Evolutionary conservation across 2,113 vertebrate species (phyloP), one percentile per base, ranked within the genome.

Genomic region (Nesogale talazaci): DNA sequence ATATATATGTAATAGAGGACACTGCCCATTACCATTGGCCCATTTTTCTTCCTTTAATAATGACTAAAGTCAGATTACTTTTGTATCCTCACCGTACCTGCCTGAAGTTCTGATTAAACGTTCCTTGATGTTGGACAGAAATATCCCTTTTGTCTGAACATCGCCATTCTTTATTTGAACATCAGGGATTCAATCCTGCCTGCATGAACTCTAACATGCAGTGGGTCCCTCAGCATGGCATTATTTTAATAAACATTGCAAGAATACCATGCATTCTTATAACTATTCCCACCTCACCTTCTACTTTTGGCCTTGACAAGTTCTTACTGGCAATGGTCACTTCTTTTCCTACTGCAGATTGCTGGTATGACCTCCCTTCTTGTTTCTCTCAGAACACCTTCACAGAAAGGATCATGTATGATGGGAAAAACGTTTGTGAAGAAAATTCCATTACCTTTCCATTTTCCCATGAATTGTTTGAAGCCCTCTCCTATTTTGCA

Each of bases 181-280:
- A 10, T 57, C 61, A 81, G 75, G 34, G 1, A 63, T 12, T 34
- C 86, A 78, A n/a, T 14, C 38, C 23, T 27, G 10, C 12, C 3
- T 19, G 46, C 57, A 56, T 12, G 31, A 72, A 4, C 36, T 75
- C 57, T n/a, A 6, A 15, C 7, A 31, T 0, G 6, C 83, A 31
- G 0, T 74, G 69, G 36, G 65, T 5, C 27, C 36, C 38, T 2
- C 0, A 22, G 65, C 70, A 36, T 17, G 3, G 1, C 34, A 16
- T 34, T 23, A 69, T 69, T 42, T 89, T 87, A 88, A 25, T 63
- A 81, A 87, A 56, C 23, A 75, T 22, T 90, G 40, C 46, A 85
- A 88, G 88, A 90, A 72, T 2, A 76, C 0, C 16, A 86, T 2
- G 17, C 1, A 1, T 56, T 81, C n/a, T 56, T 84, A 81, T 81